These are phyloP conservation scores for Aurelia aurita DNA, from an alignment of 30 jellyfish, hydroid and myxozoan genomes.

Conservation along the genomic window DNA sequence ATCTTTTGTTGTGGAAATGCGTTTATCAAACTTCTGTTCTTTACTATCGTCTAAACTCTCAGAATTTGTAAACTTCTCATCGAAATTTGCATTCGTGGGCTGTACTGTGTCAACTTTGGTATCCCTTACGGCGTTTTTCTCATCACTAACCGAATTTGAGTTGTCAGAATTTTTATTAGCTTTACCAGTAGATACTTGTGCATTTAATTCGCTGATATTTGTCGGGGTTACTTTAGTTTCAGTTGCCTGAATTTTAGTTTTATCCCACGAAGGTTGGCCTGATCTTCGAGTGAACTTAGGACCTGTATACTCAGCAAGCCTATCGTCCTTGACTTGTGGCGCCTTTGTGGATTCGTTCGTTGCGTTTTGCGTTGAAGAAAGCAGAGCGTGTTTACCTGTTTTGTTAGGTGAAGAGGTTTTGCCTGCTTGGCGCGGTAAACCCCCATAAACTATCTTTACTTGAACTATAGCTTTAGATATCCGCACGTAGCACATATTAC, in stretches of 20 bases:
- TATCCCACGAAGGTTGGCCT: conserved; percentile 73
- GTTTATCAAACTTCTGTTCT: not conserved
- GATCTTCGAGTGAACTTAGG: conserved; percentile 74
- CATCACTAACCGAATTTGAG: not conserved
- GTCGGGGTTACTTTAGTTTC: conserved; percentile 9
- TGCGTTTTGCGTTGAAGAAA: conserved; percentile 31
- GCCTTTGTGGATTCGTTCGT: conserved; percentile 8
- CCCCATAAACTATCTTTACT: conserved; percentile 68
- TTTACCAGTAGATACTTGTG: not conserved
- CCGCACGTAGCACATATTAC: conserved; percentile 77
- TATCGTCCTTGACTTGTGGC: conserved; percentile 48
- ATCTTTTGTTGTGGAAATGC: not conserved
- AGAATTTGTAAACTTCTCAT: not conserved
- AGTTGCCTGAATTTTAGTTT: conserved; percentile 5
- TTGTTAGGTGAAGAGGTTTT: conserved; percentile 17
- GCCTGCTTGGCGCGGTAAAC: conserved; percentile 11
- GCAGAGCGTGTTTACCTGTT: conserved; percentile 24
- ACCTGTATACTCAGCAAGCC: conserved; percentile 71
- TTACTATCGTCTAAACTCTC: not conserved
- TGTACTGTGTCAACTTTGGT: not conserved
- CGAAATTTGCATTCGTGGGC: not conserved
- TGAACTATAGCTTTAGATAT: conserved; percentile 73
- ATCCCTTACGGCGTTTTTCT: not conserved
- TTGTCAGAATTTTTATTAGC: not conserved
- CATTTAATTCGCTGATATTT: not conserved